phyloP scores from a whole-genome alignment of 1,140 invertebrate species.

The Sarcophaga bullata region DNA sequence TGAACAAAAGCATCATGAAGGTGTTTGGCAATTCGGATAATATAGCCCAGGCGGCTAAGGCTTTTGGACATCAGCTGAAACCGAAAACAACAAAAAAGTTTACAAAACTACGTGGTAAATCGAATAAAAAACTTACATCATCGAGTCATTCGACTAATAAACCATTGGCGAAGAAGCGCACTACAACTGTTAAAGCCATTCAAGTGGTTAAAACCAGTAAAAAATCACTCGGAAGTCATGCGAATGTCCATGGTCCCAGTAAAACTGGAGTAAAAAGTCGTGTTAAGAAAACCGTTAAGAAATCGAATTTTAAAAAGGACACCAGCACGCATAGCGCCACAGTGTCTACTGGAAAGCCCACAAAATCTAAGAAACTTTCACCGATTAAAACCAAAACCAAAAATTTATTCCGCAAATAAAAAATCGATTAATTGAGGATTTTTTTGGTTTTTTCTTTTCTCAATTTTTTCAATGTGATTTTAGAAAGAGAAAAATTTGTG shows the following conservation, averaged over 20 bases:
- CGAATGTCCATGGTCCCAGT: not conserved
- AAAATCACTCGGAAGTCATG: not conserved
- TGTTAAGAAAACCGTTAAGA: not conserved
- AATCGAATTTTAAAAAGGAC: not conserved
- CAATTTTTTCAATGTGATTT: too few relatives aligned
- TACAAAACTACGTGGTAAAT: constrained; percentile 45
- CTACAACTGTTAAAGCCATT: not conserved
- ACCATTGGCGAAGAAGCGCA: not conserved
- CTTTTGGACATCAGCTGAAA: constrained; percentile 44
- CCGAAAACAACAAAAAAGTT: not conserved
- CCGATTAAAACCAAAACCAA: not conserved
- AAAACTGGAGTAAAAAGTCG: not conserved
- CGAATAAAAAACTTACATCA: constrained; percentile 51
- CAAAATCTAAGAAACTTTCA: not conserved
- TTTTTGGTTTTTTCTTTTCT: too few relatives aligned
- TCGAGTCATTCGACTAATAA: constrained; percentile 30
- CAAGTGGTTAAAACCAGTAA: not conserved
- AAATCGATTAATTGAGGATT: too few relatives aligned
- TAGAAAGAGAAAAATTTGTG: too few relatives aligned
- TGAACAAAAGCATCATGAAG: constrained; percentile 57
- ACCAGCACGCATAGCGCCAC: not conserved
- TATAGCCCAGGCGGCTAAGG: constrained; percentile 53
- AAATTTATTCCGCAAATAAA: not conserved
- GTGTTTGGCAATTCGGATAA: constrained; percentile 58
- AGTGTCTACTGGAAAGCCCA: not conserved